These are phyloP conservation scores for Nomada ferruginata DNA, from an alignment of 2,888 invertebrate genomes.

Conservation along the genomic window DNA sequence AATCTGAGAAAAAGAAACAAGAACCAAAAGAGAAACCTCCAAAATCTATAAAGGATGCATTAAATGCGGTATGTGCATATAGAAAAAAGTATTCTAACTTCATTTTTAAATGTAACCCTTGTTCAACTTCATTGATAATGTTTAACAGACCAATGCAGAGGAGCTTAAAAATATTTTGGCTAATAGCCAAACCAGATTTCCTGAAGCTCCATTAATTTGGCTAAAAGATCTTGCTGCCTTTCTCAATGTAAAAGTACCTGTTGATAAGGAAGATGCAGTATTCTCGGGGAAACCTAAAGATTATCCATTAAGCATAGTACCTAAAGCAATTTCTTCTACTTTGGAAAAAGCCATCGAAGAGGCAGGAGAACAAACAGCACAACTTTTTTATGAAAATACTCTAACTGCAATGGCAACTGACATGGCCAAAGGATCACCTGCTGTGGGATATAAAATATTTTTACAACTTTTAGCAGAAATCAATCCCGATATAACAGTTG, in stretches of 20 bases:
- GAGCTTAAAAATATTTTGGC: conserved; percentile 86
- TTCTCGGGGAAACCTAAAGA: conserved; percentile 86
- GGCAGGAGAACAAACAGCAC: conserved; percentile 87
- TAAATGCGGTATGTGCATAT: conserved; percentile 85
- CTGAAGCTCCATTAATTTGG: conserved; percentile 90
- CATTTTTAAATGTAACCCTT: background rate
- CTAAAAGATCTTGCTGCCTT: conserved; percentile 89
- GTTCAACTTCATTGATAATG: conserved; percentile 1
- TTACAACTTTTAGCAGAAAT: conserved; percentile 89
- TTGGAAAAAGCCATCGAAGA: conserved; percentile 86
- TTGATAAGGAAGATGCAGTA: conserved; percentile 88
- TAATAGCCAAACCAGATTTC: conserved; percentile 87
- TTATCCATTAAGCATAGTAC: conserved; percentile 86
- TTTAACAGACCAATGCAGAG: conserved; percentile 86
- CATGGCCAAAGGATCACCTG: conserved; percentile 88
- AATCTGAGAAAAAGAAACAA: conserved; percentile 85
- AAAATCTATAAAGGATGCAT: conserved; percentile 88
- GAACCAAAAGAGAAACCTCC: conserved; percentile 88
- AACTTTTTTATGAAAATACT: conserved; percentile 90
- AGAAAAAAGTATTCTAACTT: background rate
- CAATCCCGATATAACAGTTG: conserved; percentile 87
- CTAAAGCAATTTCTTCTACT: conserved; percentile 83
- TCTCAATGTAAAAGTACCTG: conserved; percentile 87
- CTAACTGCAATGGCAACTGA: conserved; percentile 90
- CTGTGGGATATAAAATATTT: conserved; percentile 89